Percentiles rank a stretch among this genome's conserved stretches.
Conservation (phyloP, 92 coral and sea anemone species). For the Epizoanthus stellaris region DNA sequence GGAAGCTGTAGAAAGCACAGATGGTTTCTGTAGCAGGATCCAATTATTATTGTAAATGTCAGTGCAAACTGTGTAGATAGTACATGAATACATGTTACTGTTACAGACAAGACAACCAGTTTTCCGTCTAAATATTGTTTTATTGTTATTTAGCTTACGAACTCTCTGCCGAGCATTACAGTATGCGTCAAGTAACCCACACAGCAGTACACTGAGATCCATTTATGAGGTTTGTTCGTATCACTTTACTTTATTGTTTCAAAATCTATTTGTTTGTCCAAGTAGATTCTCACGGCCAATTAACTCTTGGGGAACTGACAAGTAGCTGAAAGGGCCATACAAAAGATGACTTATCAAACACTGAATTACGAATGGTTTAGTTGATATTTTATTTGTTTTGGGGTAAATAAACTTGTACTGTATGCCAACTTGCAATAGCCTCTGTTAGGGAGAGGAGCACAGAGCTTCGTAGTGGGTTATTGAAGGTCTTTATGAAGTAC, state of each 20-base stretch:
- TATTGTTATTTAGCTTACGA: conserved; percentile 70
- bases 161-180: conserved; percentile 90
- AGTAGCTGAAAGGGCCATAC: too few species aligned
- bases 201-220: conserved; percentile 85
- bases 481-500: too few species aligned
- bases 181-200: conserved; percentile 93
- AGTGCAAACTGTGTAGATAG: not conserved
- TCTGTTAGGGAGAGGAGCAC: too few species aligned
- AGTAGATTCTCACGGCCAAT: not conserved
- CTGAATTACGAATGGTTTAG: too few species aligned
- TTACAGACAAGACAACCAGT: not conserved
- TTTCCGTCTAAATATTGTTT: not conserved
- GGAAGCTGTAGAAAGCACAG: not conserved
- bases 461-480: too few species aligned
- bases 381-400: too few species aligned
- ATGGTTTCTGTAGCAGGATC: not conserved
- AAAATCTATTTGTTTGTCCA: not conserved
- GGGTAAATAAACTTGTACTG: too few species aligned
- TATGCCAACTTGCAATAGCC: too few species aligned
- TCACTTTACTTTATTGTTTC: not conserved
- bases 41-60: not conserved
- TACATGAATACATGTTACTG: not conserved
- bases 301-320: too few species aligned
- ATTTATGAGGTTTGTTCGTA: conserved; percentile 84
- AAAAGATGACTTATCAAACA: too few species aligned